phyloP scores from a whole-genome alignment of 2,888 invertebrate species.

The Falcaria lacertinaria region DNA sequence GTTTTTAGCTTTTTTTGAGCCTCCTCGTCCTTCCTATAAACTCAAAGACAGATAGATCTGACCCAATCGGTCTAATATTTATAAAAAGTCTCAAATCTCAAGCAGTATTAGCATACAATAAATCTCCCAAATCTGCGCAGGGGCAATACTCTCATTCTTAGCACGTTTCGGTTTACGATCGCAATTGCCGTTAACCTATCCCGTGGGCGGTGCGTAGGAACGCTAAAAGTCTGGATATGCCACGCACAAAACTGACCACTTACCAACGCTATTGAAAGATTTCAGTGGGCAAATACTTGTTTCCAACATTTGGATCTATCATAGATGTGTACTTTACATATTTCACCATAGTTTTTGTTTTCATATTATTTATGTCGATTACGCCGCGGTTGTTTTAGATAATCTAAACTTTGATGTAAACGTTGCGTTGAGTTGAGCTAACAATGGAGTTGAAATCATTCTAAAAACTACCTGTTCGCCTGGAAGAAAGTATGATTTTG shows the following conservation, averaged over 20 bases:
- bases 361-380: too few species aligned
- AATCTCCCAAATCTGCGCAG: constrained; percentile 10
- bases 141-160: constrained; percentile 30
- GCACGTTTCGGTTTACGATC: constrained; percentile 7
- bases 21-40: too few species aligned
- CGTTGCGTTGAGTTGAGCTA: too few species aligned
- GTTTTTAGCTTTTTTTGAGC: too few species aligned
- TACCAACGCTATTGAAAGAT: constrained; percentile 24
- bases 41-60: too few species aligned
- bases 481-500: background rate
- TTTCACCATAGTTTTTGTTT: background rate
- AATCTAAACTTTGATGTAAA: too few species aligned
- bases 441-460: too few species aligned
- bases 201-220: constrained; percentile 52
- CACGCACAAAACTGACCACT: constrained; percentile 18
- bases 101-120: background rate
- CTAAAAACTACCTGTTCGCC: too few species aligned
- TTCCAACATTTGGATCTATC: background rate
- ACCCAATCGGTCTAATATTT: too few species aligned
- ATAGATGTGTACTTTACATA: background rate
- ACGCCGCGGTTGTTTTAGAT: too few species aligned
- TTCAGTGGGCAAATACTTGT: background rate
- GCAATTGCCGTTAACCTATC: constrained; percentile 35
- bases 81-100: background rate
- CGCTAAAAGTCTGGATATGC: constrained; percentile 41